Evolutionary conservation across 2,113 vertebrate species (phyloP).

Genomic region (Sturnus vulgaris): DNA sequence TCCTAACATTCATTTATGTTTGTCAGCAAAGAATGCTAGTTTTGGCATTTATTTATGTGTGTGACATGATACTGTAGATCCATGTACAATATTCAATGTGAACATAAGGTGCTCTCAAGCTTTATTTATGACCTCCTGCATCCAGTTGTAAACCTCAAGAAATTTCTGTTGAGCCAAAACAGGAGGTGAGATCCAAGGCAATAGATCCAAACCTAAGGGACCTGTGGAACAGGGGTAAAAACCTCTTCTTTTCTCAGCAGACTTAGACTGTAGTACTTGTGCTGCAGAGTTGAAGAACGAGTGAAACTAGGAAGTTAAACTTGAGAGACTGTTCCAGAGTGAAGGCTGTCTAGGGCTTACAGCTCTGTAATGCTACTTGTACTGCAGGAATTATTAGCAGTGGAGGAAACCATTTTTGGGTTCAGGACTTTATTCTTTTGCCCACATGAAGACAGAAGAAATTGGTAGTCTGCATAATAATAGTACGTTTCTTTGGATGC

Average conservation of each 20-base stretch:
- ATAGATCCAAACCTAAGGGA: background rate
- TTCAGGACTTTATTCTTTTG: background rate
- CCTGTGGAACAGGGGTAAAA: background rate
- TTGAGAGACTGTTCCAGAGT: background rate
- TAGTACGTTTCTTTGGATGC: background rate
- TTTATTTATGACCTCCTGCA: background rate
- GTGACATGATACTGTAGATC: background rate
- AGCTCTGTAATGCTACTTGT: background rate
- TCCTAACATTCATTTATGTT: background rate
- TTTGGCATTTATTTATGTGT: background rate
- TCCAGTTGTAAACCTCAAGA: background rate
- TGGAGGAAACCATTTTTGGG: background rate
- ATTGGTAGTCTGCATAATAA: background rate
- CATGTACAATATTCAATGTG: background rate
- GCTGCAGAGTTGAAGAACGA: background rate
- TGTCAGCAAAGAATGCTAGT: background rate
- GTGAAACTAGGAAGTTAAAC: background rate
- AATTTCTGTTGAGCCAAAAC: background rate
- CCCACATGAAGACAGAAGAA: background rate
- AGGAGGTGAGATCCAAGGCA: background rate
- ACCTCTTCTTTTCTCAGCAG: background rate
- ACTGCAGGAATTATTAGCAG: background rate
- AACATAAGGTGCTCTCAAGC: background rate
- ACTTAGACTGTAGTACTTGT: background rate
- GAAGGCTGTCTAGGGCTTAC: background rate